Base-by-base conservation (phyloP, 2,113 vertebrate genomes). In the Morone chrysops region DNA sequence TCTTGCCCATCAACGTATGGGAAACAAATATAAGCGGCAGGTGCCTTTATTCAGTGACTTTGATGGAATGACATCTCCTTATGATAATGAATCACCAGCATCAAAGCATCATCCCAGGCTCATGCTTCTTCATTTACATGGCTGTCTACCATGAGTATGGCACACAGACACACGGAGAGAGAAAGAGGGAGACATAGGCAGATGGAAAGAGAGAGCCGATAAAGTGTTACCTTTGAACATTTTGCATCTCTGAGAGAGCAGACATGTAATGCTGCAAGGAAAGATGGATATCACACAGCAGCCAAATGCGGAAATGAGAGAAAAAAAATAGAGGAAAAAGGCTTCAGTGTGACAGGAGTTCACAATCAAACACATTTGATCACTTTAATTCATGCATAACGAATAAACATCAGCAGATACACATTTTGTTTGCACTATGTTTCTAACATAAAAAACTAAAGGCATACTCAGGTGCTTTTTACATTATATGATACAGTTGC, bases 1-100 rank as follows among this genome's bases (percentile, higher is more conserved):
- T 48, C 10, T 62, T 63, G 22, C 22, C 40, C 56, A 20, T 75
- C 54, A 47, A 9, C 9, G 14, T 75, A 40, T 48, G 31, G 61
- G 36, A 22, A 40, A 71, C 25, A 60, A 48, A 31, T 61, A 63
- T 22, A 48, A 38, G 13, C 22, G 36, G 31, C 62, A 75, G 50
- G 63, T 72, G 78, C 48, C 54, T 69, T 70, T 51, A 40, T 70
- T 75, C 75, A 59, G 72, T 50, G 50, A 73, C 75, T 79, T 67
- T 74, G 77, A 90, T 74, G 4, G 61, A 71, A 68, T 69, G 85
- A 71, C 89, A 75, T 57, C 61, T 77, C 82, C 70, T 90, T 86
- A 93, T 89, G 86, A 90, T 87, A 93, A 94, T 88, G 41, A 86
- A 92, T 94, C 87, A 88, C 88, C 43, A 13, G 82, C 82, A 90